Base-by-base conservation (phyloP, 2,113 vertebrate genomes). In the Cettia cetti region DNA sequence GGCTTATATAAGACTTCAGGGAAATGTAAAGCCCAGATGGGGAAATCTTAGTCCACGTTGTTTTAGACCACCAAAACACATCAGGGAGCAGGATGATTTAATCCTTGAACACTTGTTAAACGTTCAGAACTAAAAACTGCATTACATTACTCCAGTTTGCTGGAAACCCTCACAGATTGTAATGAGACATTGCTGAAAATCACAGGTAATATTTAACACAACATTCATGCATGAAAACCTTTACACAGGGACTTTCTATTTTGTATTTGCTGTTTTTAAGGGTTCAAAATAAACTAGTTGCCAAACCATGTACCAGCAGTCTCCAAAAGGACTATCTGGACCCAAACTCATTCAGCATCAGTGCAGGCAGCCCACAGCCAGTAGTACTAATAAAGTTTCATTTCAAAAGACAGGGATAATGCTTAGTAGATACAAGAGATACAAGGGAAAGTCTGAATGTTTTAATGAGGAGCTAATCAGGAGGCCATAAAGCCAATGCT, bases 1-100 rank as follows among this genome's bases (percentile, higher is more conserved):
- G 21, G 93, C 72, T 96, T 95, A 96, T 93, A 94, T 95, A 96
- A 97, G 93, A 75, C 94, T 94, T 92, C 85, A 96, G 95, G 88
- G 94, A 97, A 96, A 90, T 84, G 80, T 89, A 91, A 94, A 93
- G 82, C 76, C 93, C 90, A 93, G 93, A 91, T 95, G 85, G 82
- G 78, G 85, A 77, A 90, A 89, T 88, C 94, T 94, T 86, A 96
- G 69, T 86, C 90, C n/a, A 30, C n/a, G 35, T 92, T 94, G 90
- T 7, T 94, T 96, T 70, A 94, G 94, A 92, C 94, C 94, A 96
- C 93, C 85, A 93, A 86, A 92, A 77, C 79, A 86, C 90, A 95
- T 89, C 77, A 71, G 93, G 90, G 88, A 96, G 92, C 60, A 92
- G 49, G 82, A 89, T 89, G 80, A 96, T 85, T 94, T 89, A 95